phyloP scores from a whole-genome alignment of 2,888 invertebrate species.

The Neoascia interrupta region DNA sequence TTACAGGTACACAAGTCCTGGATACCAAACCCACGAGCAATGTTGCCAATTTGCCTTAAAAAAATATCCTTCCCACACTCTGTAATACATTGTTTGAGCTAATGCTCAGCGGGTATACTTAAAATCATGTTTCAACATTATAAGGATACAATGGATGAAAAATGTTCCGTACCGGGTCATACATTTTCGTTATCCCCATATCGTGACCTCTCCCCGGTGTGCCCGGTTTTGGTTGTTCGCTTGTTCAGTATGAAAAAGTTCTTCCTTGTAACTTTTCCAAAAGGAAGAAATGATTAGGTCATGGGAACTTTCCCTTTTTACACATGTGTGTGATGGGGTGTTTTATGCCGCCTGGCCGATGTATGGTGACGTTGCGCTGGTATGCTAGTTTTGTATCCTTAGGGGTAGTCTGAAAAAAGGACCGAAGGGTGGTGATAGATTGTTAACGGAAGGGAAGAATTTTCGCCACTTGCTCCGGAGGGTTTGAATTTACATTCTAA shows the following conservation, averaged over 20 bases:
- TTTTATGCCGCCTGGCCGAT: background rate
- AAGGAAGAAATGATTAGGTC: conserved; percentile 49
- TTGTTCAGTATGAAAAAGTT: too few relatives aligned
- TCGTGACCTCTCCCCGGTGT: too few relatives aligned
- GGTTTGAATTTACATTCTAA: background rate
- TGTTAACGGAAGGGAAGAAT: background rate
- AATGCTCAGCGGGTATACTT: conserved; percentile 2
- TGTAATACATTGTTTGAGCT: conserved; percentile 41
- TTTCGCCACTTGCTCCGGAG: background rate
- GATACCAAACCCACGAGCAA: conserved; percentile 20
- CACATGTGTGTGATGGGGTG: conserved; percentile 16
- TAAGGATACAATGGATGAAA: conserved; percentile 1
- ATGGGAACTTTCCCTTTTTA: conserved; percentile 37
- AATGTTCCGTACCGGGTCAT: conserved; percentile 19
- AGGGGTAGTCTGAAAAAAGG: too few relatives aligned
- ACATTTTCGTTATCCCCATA: conserved; percentile 6
- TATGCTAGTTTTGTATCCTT: too few relatives aligned
- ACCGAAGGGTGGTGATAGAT: too few relatives aligned
- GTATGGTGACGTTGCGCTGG: too few relatives aligned
- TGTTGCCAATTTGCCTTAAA: conserved; percentile 49
- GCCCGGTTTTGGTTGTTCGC: too few relatives aligned
- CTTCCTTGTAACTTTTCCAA: too few relatives aligned
- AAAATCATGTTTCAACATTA: background rate
- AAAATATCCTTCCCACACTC: conserved; percentile 13
- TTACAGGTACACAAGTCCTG: conserved; percentile 12